Base-by-base conservation (phyloP, 2,797 vertebrate species). In the Gymnodraco acuticeps region DNA sequence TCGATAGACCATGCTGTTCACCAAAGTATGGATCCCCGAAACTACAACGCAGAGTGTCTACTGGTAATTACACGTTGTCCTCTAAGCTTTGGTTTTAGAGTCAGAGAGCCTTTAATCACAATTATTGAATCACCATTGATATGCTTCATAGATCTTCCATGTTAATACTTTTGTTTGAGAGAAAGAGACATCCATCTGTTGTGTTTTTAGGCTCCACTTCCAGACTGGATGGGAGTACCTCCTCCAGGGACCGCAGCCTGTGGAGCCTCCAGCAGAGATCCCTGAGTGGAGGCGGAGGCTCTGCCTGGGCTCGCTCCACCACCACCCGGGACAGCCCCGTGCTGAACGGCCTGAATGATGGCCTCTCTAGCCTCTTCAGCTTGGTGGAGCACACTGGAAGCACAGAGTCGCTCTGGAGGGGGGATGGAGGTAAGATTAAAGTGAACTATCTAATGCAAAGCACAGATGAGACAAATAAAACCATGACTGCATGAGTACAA, bases 221-320 rank as follows among this genome's bases (percentile, higher is more conserved):
- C 60, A 97, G 98, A 87, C 92, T 99, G 78, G 98, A 99, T 0
- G 84, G 91, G 2, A 4, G 66, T 3, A 83, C 96, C 10, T 92
- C 96, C 10, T 92, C 91, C 55, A 89, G 97, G 90, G 98, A 99
- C 79, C 95, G 98, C 61, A 98, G 97, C 90, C 89, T 98, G 54
- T 99, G 98, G 98, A 99, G 95, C 90, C 95, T 99, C 65, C 96
- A 97, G 80, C 97, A 97, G 87, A 94, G 96, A 80, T 67, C 82
- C 64, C 20, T 92, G 0, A 41, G 92, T 91, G 90, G 96, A 93
- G 93, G 97, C 64, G 98, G 96, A 0, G 97, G 98, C 73, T 99
- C 98, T 0, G 98, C 98, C 47, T 99, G 98, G 98, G 98, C 98
- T 12, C 97, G 98, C 33, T 99, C 98, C 84, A 99, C 98, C 85